Base-by-base conservation (phyloP, 2,888 invertebrate species). In the Galeruca laticollis region DNA sequence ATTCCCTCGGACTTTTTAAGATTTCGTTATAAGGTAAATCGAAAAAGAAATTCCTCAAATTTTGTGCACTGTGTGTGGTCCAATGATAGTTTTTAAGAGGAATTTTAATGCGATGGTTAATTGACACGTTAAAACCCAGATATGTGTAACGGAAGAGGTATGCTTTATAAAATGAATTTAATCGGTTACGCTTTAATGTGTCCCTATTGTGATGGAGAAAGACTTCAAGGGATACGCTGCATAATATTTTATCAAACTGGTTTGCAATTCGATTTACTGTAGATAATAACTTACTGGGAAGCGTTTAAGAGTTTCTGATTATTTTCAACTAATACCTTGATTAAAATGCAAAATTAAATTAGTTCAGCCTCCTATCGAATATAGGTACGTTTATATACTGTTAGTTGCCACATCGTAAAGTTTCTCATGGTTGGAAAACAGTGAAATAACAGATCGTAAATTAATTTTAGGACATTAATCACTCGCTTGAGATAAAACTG, bases 51-150 rank as follows among this genome's bases (percentile, higher is more conserved):
- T 73, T 68, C 71, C 68, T 73, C 21, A 67, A 66, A 72, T 70
- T 70, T 57, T 73, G 70, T 65, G 70, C 69, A 10, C 65, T 52
- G 75, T 75, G 77, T 80, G 81, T 82, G 81, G 81, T 79, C 82
- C 64, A 47, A 56, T 20, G 74, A 73, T 75, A 76, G 77, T 33
- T 57, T 63, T 75, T 72, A 56, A 62, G 71, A 71, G 79, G 80
- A 81, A 83, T 80, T 76, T 78, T 77, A 79, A 80, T 77, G 73
- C 77, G 37, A 37, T 37, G 77, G 77, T 18, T 83, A 83, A 84
- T 84, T 84, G 83, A 84, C 82, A 84, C 80, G 81, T 83, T 82
- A 82, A 81, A 78, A 74, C 73, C 78, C 69, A 75, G 77, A 76
- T 67, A 68, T 77, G 76, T 77, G 78, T 75, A 76, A 74, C 75